A percentile compares a stretch with the other conserved stretches of the same genome.
Conservation (phyloP, 2,113 vertebrate genomes). For the Mus spicilegus region DNA sequence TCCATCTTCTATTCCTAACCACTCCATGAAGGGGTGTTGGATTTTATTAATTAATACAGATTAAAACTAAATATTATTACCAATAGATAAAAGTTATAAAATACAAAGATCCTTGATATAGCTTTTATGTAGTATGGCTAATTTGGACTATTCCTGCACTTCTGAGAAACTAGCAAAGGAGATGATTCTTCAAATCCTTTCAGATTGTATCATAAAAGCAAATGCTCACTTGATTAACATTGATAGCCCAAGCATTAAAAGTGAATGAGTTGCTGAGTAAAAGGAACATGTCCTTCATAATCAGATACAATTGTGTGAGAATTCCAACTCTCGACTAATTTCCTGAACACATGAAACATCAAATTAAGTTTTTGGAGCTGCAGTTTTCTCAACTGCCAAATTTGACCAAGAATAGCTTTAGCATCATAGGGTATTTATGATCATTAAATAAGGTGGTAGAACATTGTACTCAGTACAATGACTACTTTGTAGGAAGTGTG, state of each 20-base stretch:
- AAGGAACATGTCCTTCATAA: conserved; percentile 6
- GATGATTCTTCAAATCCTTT: conserved; percentile 21
- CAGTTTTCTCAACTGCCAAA: not conserved
- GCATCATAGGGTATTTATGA: not conserved
- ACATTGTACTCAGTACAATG: not conserved
- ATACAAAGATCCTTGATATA: not conserved
- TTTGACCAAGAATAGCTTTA: not conserved
- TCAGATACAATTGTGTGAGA: conserved; percentile 23
- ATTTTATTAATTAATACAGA: conserved; percentile 5
- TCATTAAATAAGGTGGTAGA: not conserved
- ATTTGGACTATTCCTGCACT: not conserved
- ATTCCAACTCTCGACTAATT: conserved; percentile 7
- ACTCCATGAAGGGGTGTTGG: too few species aligned
- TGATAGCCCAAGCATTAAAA: not conserved
- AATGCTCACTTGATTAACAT: conserved; percentile 39
- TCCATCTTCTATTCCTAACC: too few species aligned
- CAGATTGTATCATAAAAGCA: conserved; percentile 40
- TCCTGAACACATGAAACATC: not conserved
- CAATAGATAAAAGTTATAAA: conserved; percentile 33
- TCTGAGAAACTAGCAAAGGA: not conserved
- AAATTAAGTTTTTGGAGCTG: conserved; percentile 34
- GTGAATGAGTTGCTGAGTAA: not conserved
- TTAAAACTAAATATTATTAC: not conserved
- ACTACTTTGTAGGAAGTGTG: not conserved
- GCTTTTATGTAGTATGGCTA: not conserved